Conservation (phyloP, 2,797 vertebrate genomes). For the Platyrinchus mystaceus region DNA sequence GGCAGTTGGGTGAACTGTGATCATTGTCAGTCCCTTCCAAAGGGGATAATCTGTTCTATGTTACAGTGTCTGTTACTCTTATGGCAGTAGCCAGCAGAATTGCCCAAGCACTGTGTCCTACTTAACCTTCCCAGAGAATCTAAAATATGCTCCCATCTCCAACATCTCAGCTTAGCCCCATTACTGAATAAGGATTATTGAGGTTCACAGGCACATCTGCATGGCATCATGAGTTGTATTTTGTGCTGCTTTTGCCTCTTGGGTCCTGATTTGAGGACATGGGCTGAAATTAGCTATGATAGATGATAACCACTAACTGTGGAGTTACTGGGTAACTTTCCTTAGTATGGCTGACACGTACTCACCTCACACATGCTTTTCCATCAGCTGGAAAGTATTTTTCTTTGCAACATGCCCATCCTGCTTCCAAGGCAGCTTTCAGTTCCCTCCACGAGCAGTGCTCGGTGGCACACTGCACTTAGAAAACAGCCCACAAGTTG, state of each 20-base stretch:
- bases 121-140: not conserved
- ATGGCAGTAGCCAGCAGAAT: not conserved
- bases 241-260: not conserved
- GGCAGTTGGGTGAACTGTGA: not conserved
- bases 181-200: not conserved
- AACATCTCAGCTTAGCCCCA: not conserved
- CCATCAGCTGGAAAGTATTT: not conserved
- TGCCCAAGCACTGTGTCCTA: not conserved
- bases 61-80: not conserved
- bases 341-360: rapidly evolving
- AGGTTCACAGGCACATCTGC: not conserved
- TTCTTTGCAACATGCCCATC: not conserved
- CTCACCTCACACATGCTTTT: not conserved
- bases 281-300: not conserved
- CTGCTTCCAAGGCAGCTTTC: not conserved
- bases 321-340: not conserved
- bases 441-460: rapidly evolving
- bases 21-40: not conserved
- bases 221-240: not conserved
- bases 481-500: not conserved
- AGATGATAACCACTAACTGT: not conserved
- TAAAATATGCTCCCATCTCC: not conserved
- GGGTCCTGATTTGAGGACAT: not conserved
- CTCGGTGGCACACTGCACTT: not conserved
- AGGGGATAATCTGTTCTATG: not conserved